phyloP scores from a whole-genome alignment of 2,113 vertebrate genomes.

The Hyaena hyaena region DNA sequence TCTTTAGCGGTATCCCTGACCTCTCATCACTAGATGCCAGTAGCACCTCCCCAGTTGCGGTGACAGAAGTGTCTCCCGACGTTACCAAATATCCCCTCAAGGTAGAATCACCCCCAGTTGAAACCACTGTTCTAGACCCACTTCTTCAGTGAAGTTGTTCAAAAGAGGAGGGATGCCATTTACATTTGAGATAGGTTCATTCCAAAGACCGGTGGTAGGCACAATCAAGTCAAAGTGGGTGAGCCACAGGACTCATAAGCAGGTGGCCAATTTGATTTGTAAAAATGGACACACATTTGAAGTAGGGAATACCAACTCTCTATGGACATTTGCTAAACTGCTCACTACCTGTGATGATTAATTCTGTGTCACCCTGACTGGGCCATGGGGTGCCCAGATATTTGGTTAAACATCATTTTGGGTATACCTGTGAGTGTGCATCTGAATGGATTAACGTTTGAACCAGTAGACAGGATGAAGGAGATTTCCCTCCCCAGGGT shows the following conservation, averaged over 20 bases:
- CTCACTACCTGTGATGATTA: neutral
- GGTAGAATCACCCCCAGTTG: neutral
- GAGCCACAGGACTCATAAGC: neutral
- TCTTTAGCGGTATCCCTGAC: neutral
- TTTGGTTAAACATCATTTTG: neutral
- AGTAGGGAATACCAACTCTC: neutral
- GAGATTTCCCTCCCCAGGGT: neutral
- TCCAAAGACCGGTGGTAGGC: constrained; percentile 26
- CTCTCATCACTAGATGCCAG: neutral
- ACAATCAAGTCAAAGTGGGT: constrained; percentile 2
- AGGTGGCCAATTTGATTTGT: constrained; percentile 13
- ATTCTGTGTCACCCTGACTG: neutral
- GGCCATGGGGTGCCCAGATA: neutral
- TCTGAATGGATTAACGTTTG: neutral
- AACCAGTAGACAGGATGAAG: neutral
- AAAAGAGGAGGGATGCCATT: neutral
- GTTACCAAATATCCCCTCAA: neutral
- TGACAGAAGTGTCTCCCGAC: neutral
- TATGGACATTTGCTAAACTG: constrained; percentile 27
- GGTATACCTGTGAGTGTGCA: neutral
- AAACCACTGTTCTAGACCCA: neutral
- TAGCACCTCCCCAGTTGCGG: neutral
- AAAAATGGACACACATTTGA: constrained; percentile 11
- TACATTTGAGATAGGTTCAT: neutral
- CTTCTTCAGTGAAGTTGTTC: neutral